phyloP scores from a whole-genome alignment of 2,797 vertebrate genomes.

The Phaenicophaeus curvirostris region DNA sequence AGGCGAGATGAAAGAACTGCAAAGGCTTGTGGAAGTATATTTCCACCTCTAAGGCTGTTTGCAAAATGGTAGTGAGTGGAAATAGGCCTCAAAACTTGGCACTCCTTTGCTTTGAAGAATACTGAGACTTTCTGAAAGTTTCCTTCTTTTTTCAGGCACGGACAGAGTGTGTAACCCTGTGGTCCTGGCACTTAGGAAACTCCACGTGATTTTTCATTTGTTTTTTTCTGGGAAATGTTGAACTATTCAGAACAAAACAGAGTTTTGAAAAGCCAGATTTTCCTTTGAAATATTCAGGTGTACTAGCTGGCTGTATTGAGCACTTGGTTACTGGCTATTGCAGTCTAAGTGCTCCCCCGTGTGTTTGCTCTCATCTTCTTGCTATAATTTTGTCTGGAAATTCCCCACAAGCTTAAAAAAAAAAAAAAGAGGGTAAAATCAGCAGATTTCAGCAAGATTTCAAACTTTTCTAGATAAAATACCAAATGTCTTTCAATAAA shows the following conservation, averaged over 20 bases:
- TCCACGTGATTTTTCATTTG: background rate
- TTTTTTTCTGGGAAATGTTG: background rate
- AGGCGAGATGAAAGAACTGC: background rate
- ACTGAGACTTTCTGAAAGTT: background rate
- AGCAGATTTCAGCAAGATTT: background rate
- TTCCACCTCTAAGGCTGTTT: background rate
- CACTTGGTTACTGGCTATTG: background rate
- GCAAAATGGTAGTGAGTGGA: background rate
- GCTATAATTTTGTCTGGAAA: background rate
- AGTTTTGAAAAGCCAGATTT: background rate
- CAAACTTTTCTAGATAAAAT: background rate
- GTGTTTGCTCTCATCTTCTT: conserved; percentile 34
- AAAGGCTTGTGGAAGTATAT: background rate
- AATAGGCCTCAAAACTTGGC: background rate
- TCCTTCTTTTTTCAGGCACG: background rate
- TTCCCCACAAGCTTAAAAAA: background rate
- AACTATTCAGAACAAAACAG: background rate
- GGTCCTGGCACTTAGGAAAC: background rate
- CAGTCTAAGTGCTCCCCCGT: conserved; percentile 51
- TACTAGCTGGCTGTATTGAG: background rate
- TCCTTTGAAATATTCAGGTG: background rate
- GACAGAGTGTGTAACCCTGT: background rate
- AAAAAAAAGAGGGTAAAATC: background rate
- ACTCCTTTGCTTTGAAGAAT: background rate
- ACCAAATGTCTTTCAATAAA: background rate